These are phyloP conservation scores for Hydrochoerus hydrochaeris DNA, from an alignment of 2,113 vertebrate species.

Conservation along the genomic window DNA sequence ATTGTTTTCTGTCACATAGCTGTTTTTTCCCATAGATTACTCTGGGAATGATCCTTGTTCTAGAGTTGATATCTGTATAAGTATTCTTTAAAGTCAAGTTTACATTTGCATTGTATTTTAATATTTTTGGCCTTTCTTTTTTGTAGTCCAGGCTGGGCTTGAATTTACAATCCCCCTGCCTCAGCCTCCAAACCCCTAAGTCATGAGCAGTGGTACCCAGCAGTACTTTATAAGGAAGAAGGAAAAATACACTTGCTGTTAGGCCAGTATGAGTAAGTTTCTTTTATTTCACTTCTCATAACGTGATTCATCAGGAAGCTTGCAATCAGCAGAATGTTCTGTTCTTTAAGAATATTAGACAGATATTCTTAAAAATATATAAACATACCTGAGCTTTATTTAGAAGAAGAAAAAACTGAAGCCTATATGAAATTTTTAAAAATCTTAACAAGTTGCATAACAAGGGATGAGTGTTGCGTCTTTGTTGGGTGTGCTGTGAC, in stretches of 20 bases:
- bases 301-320: neutral
- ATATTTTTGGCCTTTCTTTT: neutral
- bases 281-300: neutral
- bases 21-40: constrained; percentile 23
- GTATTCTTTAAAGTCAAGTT: constrained; percentile 15
- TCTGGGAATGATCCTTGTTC: neutral
- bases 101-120: neutral
- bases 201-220: neutral
- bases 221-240: neutral
- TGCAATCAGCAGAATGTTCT: neutral
- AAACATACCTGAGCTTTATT: neutral
- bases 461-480: neutral
- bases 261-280: neutral
- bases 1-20: neutral
- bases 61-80: constrained; percentile 18
- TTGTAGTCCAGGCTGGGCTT: neutral
- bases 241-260: constrained; percentile 6
- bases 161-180: neutral
- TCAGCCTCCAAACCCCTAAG: neutral
- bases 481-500: neutral
- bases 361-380: constrained; percentile 42
- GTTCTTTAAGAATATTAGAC: constrained; percentile 31
- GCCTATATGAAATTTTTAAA: neutral
- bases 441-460: neutral
- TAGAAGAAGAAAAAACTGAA: neutral